Conservation (phyloP, 2,113 vertebrate species). For the Neogale vison region DNA sequence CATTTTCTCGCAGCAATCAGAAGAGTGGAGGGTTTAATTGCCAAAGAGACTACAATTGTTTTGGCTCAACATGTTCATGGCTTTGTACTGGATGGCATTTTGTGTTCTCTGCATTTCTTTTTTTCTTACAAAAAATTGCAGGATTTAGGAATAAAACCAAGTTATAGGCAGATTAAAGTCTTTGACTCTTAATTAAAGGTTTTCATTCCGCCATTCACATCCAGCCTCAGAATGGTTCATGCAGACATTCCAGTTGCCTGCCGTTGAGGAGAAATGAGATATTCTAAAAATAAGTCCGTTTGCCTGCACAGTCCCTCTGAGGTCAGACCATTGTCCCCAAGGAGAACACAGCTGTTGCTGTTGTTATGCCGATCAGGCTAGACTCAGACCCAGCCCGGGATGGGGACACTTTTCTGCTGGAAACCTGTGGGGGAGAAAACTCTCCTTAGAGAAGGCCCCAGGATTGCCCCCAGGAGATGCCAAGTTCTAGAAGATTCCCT, state of each 20-base stretch:
- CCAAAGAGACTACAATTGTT: slow-evolving; percentile 40
- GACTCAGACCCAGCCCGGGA: neutral
- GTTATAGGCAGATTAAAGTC: slow-evolving; percentile 67
- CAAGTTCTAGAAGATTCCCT: neutral
- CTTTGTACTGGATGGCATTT: slow-evolving; percentile 43
- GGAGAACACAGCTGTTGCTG: slow-evolving; percentile 65
- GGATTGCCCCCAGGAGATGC: neutral
- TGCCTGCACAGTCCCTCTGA: slow-evolving; percentile 23
- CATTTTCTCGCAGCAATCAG: neutral
- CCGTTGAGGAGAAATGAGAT: slow-evolving; percentile 51
- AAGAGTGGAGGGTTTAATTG: slow-evolving; percentile 33
- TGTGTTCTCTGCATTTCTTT: slow-evolving; percentile 35
- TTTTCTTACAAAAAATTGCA: slow-evolving; percentile 38
- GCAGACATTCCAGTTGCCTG: slow-evolving; percentile 31
- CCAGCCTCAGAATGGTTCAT: slow-evolving; percentile 48
- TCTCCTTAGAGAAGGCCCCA: neutral
- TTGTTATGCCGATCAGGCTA: neutral
- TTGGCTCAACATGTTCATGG: neutral
- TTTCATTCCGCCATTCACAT: slow-evolving; percentile 42
- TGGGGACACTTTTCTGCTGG: neutral
- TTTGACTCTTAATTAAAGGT: slow-evolving; percentile 74
- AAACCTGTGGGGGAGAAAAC: neutral
- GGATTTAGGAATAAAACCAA: slow-evolving; percentile 70
- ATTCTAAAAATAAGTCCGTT: slow-evolving; percentile 67
- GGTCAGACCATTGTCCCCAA: slow-evolving; percentile 62